These are phyloP conservation scores for Aphelenchoides bicaudatus DNA, from an alignment of 2,888 invertebrate species.

Conservation along the genomic window DNA sequence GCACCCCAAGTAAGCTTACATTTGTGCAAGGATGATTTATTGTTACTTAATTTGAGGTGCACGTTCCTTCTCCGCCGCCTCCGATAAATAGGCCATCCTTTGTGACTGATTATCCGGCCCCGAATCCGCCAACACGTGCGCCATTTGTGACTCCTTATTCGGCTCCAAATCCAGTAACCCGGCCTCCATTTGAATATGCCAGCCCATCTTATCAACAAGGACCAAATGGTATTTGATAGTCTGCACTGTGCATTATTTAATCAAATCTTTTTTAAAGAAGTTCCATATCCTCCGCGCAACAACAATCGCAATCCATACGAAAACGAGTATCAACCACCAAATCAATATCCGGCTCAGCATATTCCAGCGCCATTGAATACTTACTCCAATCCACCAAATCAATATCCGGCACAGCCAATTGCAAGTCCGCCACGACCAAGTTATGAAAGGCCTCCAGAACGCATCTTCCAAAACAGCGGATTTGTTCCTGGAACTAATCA, in stretches of 20 bases:
- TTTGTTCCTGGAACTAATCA: too few relatives aligned
- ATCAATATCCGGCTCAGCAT: neutral
- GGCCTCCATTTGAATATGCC: constrained; percentile 17
- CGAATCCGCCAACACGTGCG: constrained; percentile 24
- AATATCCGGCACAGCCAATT: constrained; percentile 10
- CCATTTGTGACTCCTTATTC: constrained; percentile 20
- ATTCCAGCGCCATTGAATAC: too few relatives aligned
- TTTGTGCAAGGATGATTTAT: too few relatives aligned
- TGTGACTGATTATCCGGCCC: constrained; percentile 22
- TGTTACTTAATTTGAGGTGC: too few relatives aligned
- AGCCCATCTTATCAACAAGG: constrained; percentile 16
- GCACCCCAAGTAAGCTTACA: constrained; percentile 1
- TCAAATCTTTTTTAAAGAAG: neutral
- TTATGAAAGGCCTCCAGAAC: neutral
- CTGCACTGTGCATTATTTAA: neutral
- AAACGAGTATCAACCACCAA: constrained; percentile 1
- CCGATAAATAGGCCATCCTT: neutral
- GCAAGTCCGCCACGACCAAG: neutral
- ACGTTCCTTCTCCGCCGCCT: constrained; percentile 1
- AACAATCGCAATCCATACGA: neutral
- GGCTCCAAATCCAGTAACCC: constrained; percentile 26
- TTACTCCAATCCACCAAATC: neutral
- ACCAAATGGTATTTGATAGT: constrained; percentile 7
- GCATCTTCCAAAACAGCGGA: too few relatives aligned
- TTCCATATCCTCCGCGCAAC: constrained; percentile 7